phyloP scores from a whole-genome alignment of 2,113 vertebrate species.

The Syngnathus typhle region DNA sequence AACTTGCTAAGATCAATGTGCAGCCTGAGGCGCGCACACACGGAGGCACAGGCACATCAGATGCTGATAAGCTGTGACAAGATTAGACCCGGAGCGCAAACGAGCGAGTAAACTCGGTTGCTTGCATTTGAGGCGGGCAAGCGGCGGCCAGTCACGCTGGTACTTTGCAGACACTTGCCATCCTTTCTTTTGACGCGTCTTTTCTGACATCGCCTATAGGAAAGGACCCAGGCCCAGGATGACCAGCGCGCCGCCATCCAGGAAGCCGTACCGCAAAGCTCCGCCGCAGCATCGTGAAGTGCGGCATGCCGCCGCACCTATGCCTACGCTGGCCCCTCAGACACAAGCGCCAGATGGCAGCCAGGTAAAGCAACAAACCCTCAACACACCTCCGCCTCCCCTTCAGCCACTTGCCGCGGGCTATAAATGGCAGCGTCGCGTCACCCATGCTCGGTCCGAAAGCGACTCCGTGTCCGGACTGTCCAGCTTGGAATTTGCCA shows the following conservation, averaged over 20 bases:
- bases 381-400: slow-evolving; percentile 16
- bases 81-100: slow-evolving; percentile 27
- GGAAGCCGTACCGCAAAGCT: slow-evolving; percentile 96
- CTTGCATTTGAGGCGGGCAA: background rate
- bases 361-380: slow-evolving; percentile 71
- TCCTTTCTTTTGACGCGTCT: slow-evolving; percentile 9
- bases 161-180: background rate
- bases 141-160: background rate
- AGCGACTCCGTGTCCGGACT: slow-evolving; percentile 67
- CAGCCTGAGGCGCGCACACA: slow-evolving; percentile 21
- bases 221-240: slow-evolving; percentile 62
- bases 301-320: slow-evolving; percentile 71
- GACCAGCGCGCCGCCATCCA: slow-evolving; percentile 78
- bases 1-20: slow-evolving; percentile 56
- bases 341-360: slow-evolving; percentile 64
- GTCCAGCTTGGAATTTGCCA: slow-evolving; percentile 61
- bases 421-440: background rate
- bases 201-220: slow-evolving; percentile 32
- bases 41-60: background rate
- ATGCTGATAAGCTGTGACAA: background rate
- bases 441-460: slow-evolving; percentile 50
- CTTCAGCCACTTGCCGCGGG: slow-evolving; percentile 29
- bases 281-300: slow-evolving; percentile 92
- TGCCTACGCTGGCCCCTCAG: slow-evolving; percentile 65
- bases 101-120: background rate